Base-by-base conservation (phyloP, 2,113 vertebrate species). In the Chascanopsetta lugubris region DNA sequence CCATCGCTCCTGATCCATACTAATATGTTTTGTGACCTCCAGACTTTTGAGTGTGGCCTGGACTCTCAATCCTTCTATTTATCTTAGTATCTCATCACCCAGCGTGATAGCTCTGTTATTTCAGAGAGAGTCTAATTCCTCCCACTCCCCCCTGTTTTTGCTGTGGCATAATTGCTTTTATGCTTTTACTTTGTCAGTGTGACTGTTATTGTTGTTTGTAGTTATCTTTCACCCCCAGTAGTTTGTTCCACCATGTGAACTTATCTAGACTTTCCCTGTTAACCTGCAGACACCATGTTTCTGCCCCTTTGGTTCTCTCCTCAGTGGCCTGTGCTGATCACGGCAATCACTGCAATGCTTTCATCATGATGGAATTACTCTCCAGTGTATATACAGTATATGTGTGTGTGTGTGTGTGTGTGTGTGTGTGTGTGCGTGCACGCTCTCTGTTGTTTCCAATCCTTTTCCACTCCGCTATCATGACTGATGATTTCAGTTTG, bases 11-110 rank as follows among this genome's bases (percentile, higher is more conserved):
- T 66, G 55, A 72, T 79, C 75, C 67, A 75, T 69, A 67, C 56
- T 57, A 67, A 80, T 75, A 21, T 40, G 26, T 69, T 77, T 77
- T 45, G 48, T 68, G 55, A 62, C 48, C 61, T 77, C 67, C 30
- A 69, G 32, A 34, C 24, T n/a, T n/a, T n/a, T n/a, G 5, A 61
- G 32, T 12, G 2, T 51, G n/a, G 21, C 26, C 21, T 32, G 2
- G 43, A 56, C 57, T 1, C 26, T 48, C 40, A 61, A 63, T 49
- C 66, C 66, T 69, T 61, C 29, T 45, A 22, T 65, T 67, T n/a
- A n/a, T n/a, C n/a, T n/a, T n/a, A n/a, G n/a, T n/a, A n/a, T 48
- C 64, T 77, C 36, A 74, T 70, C 69, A 58, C 60, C 47, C 0
- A 21, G 49, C 10, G 29, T 43, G 30, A n/a, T n/a, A 38, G 36